Evolutionary conservation across 2,113 vertebrate species (phyloP).

Genomic region (Pseudonaja textilis): DNA sequence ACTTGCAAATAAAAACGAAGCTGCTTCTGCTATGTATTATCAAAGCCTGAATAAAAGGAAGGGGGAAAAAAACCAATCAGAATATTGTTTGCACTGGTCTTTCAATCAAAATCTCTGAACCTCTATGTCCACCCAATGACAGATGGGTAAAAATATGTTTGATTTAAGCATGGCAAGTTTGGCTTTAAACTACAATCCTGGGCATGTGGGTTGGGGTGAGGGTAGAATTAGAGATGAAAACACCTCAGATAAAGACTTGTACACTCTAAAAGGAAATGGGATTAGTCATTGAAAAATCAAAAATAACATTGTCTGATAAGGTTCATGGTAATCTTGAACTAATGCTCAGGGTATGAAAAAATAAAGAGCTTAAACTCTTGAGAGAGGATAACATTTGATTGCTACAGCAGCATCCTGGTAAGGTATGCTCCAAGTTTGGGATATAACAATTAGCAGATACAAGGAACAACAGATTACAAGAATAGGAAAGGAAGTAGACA

Average conservation of each 20-base stretch:
- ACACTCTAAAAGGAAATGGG: background rate
- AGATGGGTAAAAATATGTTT: background rate
- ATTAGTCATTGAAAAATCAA: background rate
- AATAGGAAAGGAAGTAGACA: background rate
- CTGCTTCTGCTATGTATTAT: background rate
- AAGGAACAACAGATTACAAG: background rate
- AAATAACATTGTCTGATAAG: background rate
- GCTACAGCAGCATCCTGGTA: background rate
- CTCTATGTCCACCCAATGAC: background rate
- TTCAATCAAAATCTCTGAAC: background rate
- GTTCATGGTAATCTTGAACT: background rate
- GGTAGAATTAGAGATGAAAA: background rate
- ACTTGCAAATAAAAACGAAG: background rate
- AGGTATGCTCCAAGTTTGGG: background rate
- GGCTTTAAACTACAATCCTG: background rate
- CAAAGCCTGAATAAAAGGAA: background rate
- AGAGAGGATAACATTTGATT: background rate
- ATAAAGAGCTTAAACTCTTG: background rate
- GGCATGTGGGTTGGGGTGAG: background rate
- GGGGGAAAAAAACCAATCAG: rapidly evolving
- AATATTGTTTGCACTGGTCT: background rate
- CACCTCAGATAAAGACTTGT: background rate
- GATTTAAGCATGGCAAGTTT: background rate
- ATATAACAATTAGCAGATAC: background rate
- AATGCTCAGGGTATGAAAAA: background rate